Evolutionary conservation across 1,140 invertebrate species (phyloP), one percentile per base, ranked within the genome.

Genomic region (Apis dorsata): DNA sequence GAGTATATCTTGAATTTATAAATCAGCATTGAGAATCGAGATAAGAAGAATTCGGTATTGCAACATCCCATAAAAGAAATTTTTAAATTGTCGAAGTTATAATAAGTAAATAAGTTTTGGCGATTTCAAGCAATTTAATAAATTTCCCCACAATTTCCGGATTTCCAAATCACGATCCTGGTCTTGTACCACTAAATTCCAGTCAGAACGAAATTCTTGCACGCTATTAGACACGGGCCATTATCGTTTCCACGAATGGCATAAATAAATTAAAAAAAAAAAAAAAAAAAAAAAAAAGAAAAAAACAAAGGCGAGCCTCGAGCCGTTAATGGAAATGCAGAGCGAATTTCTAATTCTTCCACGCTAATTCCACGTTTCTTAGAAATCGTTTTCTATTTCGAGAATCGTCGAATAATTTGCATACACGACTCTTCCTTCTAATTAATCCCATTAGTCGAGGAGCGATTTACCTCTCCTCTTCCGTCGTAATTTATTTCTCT

Each of bases 161-260:
- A 44, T 44, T 44, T 44, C 34, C 4, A 44, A 24, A 44, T 44
- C 34, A 7, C 34, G 34, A 44, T 44, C 5, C 34, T 44, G 2
- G 24, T 44, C 49, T 73, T 51, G n/a, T 24, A 63, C 28, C 69
- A 80, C 59, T 63, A 28, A 72, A 80, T 73, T 73, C 69, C 59
- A 19, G 13, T 44, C 34, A 15, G 57, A 60, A 69, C 80, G 65
- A 77, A 82, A 62, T 82, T 51, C 74, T 12, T 51, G 55, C 71
- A 81, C 60, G 79, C 74, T 53, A 77, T 77, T 76, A 62, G 80
- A 77, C 34, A 68, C 80, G 74, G 74, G 3, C 57, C 55, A 82
- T 82, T 82, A 82, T 82, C 57, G 55, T 82, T 77, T 77, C 74
- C 73, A 69, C 73, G 74, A 82, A 82, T 60, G 65, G 65, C 51